Evolutionary conservation across 2,888 invertebrate species (phyloP).

Genomic region (Pegoplata infirma): DNA sequence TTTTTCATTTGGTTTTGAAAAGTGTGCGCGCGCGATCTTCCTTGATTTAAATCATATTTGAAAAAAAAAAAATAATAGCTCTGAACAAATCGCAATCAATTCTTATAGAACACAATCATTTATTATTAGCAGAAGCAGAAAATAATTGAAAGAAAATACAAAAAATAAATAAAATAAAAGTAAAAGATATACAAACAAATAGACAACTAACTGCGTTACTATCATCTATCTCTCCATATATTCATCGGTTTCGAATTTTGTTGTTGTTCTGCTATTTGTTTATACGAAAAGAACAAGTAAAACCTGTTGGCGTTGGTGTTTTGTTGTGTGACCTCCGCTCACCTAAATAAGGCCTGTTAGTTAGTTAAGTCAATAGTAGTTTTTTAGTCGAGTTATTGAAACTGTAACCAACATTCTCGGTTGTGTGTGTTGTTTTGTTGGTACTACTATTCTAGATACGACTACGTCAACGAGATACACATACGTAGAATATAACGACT

Average conservation of each 20-base stretch:
- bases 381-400: not conserved
- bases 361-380: conserved; percentile 35
- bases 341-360: conserved; percentile 48
- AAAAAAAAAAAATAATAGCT: not conserved
- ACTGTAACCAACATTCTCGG: not conserved
- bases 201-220: not conserved
- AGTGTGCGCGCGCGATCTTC: not conserved
- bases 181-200: not conserved
- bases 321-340: conserved; percentile 55
- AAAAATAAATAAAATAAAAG: too few relatives aligned
- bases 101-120: not conserved
- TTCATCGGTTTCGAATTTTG: conserved; percentile 27
- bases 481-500: not conserved
- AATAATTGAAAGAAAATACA: not conserved
- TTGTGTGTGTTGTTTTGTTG: conserved; percentile 3
- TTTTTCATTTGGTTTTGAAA: not conserved
- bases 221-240: too few relatives aligned
- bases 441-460: not conserved
- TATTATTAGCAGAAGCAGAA: not conserved
- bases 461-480: not conserved
- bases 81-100: not conserved
- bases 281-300: conserved; percentile 56
- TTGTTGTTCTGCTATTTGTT: conserved; percentile 12
- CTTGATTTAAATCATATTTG: not conserved
- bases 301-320: conserved; percentile 65